Evolutionary conservation across 2,113 vertebrate species (phyloP), one percentile per base, ranked within the genome.

Genomic region (Planiliza haematocheilus): DNA sequence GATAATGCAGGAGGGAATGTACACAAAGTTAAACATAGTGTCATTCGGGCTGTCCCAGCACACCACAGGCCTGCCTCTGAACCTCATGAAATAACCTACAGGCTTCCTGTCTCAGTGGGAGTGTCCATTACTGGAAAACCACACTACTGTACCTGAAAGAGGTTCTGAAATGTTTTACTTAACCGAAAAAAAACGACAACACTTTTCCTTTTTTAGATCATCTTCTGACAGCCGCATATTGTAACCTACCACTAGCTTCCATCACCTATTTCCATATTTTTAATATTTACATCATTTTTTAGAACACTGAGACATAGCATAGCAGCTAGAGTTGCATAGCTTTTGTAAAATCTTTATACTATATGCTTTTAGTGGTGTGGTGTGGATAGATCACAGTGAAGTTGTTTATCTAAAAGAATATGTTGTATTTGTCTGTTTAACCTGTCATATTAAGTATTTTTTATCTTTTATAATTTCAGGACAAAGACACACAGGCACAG

Each of bases 91-190:
- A 69, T 52, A 81, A 48, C 7, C 3, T 12, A 8, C 38, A 68
- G 46, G 48, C 59, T 76, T 70, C 70, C 70, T 59, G 67, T 71
- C 57, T 87, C 34, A 7, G 81, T 70, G 77, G 84, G 86, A 79
- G 86, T 67, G 76, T 74, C 49, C 60, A n/a, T 85, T 60, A 84
- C 70, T 82, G 84, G 57, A 77, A 90, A 50, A 71, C n/a, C 59
- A 68, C 57, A 17, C n/a, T 34, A 16, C 10, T 57, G 48, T 41
- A 20, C 17, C 24, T 6, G 3, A 58, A 24, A 74, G 36, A 59
- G 37, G 4, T 43, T 51, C 16, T n/a, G 7, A 10, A 43, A 1
- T 45, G 21, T 50, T 60, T 60, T n/a, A 58, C 17, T 34, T 43
- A 6, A n/a, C 1, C 14, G 21, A 45, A 63, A 17, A 49, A 43